Percentiles rank a stretch among this genome's conserved stretches.
phyloP scores from a whole-genome alignment of 2,888 invertebrate species.

The Operophtera brumata region DNA sequence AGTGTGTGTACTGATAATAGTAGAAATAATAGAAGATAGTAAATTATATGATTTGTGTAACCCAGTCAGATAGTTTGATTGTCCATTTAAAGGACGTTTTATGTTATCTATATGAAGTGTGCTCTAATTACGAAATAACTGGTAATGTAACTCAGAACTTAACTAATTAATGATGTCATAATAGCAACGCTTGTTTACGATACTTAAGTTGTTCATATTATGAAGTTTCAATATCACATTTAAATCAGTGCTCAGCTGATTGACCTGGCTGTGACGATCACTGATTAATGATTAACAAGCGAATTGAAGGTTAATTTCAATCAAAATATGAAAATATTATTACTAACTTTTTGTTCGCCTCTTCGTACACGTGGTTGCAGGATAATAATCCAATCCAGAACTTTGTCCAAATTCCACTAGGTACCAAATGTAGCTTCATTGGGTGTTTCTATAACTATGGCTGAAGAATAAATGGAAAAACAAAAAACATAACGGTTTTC shows the following conservation, averaged over 20 bases:
- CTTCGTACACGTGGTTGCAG: too few relatives aligned
- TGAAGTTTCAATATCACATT: neutral
- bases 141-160: neutral
- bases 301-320: too few relatives aligned
- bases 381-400: too few relatives aligned
- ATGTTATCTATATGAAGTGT: slow-evolving; percentile 21
- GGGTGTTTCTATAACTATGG: neutral
- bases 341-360: too few relatives aligned
- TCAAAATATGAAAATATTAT: too few relatives aligned
- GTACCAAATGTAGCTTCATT: neutral
- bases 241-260: too few relatives aligned
- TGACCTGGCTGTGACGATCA: too few relatives aligned
- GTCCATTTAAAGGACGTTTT: slow-evolving; percentile 22
- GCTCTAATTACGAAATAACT: slow-evolving; percentile 27
- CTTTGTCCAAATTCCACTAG: too few relatives aligned
- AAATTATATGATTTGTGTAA: slow-evolving; percentile 33
- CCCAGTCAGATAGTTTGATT: slow-evolving; percentile 36
- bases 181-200: neutral
- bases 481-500: too few relatives aligned
- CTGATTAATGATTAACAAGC: neutral
- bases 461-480: too few relatives aligned
- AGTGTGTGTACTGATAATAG: neutral
- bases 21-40: slow-evolving; percentile 9
- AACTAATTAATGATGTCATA: neutral
- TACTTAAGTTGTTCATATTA: neutral